Evolutionary conservation across 2,113 vertebrate species (phyloP).

Genomic region (Promerops cafer): DNA sequence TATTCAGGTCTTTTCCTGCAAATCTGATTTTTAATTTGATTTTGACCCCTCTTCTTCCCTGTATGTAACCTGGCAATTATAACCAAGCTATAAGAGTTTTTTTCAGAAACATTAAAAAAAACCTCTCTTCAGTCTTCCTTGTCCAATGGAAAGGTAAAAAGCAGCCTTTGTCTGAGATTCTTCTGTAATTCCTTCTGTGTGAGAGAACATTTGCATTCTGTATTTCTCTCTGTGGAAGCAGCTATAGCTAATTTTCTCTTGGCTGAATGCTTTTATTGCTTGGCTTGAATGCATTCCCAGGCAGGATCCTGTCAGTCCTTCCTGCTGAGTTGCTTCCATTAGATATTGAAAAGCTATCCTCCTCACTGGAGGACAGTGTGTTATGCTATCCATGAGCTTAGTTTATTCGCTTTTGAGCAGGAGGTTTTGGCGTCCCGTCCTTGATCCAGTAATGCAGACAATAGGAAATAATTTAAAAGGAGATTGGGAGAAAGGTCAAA

Average conservation of each 20-base stretch:
- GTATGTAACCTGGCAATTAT: background rate
- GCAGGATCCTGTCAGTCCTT: background rate
- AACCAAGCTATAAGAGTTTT: background rate
- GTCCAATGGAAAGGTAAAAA: background rate
- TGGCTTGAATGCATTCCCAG: background rate
- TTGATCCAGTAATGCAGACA: background rate
- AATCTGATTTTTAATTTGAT: background rate
- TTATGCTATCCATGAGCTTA: background rate
- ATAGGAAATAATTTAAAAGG: conserved; percentile 17
- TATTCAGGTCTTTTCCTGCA: background rate
- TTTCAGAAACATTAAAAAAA: background rate
- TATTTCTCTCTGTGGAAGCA: background rate
- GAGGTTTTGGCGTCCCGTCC: background rate
- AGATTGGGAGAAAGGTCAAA: background rate
- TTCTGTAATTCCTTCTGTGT: background rate
- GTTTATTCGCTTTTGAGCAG: background rate
- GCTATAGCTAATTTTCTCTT: conserved; percentile 14
- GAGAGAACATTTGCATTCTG: conserved; percentile 1
- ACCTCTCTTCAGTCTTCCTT: background rate
- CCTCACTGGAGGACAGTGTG: background rate
- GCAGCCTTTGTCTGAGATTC: background rate
- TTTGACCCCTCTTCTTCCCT: background rate
- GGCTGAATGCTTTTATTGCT: conserved; percentile 44
- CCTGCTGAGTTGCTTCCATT: conserved; percentile 35
- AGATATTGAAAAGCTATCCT: background rate